Base-by-base conservation (phyloP, 2,113 vertebrate species). In the Bujurquina vittata region DNA sequence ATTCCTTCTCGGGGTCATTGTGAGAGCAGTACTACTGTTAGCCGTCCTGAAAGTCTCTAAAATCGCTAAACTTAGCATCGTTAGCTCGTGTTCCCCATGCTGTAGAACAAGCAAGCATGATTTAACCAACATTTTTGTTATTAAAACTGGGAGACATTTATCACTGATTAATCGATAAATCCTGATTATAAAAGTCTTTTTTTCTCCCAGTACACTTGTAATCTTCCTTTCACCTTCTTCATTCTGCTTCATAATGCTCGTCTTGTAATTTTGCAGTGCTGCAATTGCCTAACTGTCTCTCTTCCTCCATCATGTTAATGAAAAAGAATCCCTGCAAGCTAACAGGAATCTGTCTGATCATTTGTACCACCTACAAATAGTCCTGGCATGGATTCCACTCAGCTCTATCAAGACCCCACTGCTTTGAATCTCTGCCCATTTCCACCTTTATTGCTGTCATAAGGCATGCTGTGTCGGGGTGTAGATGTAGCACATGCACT, bases 381-480 rank as follows among this genome's bases (percentile, higher is more conserved):
- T 91, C 81, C 90, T 94, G 94, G 93, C 91, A 80, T 58, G 18
- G 52, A 57, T 86, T 88, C 75, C 22, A 31, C 79, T 61, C 75
- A 29, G 11, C 7, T 2, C 73, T 81, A 86, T 88, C 87, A 87
- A 75, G 59, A 79, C 37, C 81, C 84, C 29, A 76, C 87, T 90
- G 90, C 77, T 87, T 87, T 89, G 87, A 92, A 91, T 93, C 88
- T 61, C 56, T 87, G 93, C 92, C 90, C 91, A 92, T 91, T 89
- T 86, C 88, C 69, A 29, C 77, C 79, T 94, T 88, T 87, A 94
- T 90, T 90, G 87, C 85, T 10, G 67, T 81, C 33, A 88, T 90
- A 91, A 93, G 89, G 77, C 88, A 77, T 54, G 56, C 69, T 56
- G 78, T 77, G 72, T 88, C 23, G 10, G 59, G 46, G 61, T 81